A percentile compares a stretch with the other conserved stretches of the same genome.
These are phyloP conservation scores for Cherax destructor DNA, from an alignment of 1,140 invertebrate species.

Conservation along the genomic window DNA sequence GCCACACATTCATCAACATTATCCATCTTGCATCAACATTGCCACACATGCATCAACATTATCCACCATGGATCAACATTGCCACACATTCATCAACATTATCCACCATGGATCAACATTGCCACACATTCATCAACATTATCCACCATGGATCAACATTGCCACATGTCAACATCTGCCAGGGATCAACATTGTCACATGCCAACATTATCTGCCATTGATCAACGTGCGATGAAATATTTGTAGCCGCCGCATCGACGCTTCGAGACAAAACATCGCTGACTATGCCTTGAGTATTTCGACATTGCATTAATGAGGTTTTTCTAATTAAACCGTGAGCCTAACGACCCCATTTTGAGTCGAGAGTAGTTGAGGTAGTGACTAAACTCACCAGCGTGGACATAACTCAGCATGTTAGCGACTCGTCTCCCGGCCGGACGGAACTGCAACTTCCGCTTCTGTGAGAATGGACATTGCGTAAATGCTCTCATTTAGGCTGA, in stretches of 20 bases:
- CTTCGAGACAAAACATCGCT: too few species aligned
- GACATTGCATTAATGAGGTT: constrained; percentile 36
- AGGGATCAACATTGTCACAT: background rate
- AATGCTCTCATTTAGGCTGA: background rate
- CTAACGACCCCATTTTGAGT: background rate
- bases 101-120: too few species aligned
- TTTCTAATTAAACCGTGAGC: constrained; percentile 17
- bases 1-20: too few species aligned
- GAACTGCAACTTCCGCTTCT: background rate
- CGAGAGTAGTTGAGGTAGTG: background rate
- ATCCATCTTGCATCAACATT: too few species aligned
- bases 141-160: too few species aligned
- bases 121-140: too few species aligned
- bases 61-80: too few species aligned
- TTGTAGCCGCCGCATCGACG: too few species aligned
- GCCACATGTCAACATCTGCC: background rate
- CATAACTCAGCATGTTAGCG: constrained; percentile 22
- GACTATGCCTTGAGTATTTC: too few species aligned
- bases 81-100: too few species aligned
- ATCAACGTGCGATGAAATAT: background rate
- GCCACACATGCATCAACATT: too few species aligned
- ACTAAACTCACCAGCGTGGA: constrained; percentile 23
- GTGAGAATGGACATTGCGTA: background rate
- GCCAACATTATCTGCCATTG: background rate
- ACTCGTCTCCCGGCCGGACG: too few species aligned